Percentiles rank a stretch among this genome's conserved stretches.
These are phyloP conservation scores for Salarias fasciatus DNA, from an alignment of 2,797 vertebrate genomes.

Conservation along the genomic window DNA sequence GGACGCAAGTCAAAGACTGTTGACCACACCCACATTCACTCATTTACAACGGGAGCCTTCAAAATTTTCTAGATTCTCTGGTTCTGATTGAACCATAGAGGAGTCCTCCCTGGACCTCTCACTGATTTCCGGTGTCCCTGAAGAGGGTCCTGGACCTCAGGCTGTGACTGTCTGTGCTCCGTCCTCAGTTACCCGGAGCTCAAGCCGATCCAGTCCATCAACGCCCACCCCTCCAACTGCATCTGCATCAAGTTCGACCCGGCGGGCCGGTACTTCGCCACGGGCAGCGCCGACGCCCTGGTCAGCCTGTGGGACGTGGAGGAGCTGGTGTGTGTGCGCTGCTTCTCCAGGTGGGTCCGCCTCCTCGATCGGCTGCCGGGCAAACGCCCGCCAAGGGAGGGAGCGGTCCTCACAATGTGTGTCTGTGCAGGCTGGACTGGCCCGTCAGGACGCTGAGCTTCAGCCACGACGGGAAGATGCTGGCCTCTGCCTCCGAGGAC, in stretches of 20 bases:
- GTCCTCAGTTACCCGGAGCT: slow-evolving; percentile 92
- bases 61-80: too few relatives aligned
- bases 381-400: too few relatives aligned
- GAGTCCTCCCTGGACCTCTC: too few relatives aligned
- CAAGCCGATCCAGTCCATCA: slow-evolving; percentile 98
- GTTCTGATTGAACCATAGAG: too few relatives aligned
- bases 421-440: slow-evolving; percentile 90
- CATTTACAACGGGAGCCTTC: too few relatives aligned
- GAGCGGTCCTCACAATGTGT: too few relatives aligned
- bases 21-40: too few relatives aligned
- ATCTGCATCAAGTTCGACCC: slow-evolving; percentile 99
- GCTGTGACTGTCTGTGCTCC: too few relatives aligned
- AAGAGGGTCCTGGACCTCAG: too few relatives aligned
- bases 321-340: slow-evolving; percentile 95
- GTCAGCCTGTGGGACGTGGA: slow-evolving; percentile 98
- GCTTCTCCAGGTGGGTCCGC: slow-evolving; percentile 90
- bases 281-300: slow-evolving; percentile 94
- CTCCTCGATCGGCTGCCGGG: too few relatives aligned
- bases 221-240: slow-evolving; percentile 98
- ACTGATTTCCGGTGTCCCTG: too few relatives aligned
- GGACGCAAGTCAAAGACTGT: too few relatives aligned
- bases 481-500: slow-evolving; percentile 96
- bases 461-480: slow-evolving; percentile 97
- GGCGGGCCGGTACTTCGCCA: slow-evolving; percentile 96
- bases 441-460: slow-evolving; percentile 97